Base-by-base conservation (phyloP, 1,140 invertebrate species). In the Harpegnathos saltator region DNA sequence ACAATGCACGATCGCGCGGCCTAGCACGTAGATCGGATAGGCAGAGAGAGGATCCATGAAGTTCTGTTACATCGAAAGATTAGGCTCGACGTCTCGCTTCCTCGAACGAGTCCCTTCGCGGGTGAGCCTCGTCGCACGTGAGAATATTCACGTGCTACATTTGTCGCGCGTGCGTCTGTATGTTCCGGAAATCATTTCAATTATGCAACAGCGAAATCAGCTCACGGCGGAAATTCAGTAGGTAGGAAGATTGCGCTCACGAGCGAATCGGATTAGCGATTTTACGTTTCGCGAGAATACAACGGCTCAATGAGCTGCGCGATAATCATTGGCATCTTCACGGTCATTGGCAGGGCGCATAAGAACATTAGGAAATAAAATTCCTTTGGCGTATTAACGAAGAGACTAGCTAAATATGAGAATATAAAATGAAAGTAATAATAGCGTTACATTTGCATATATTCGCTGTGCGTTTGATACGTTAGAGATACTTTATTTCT, bases 1-100 rank as follows among this genome's bases (percentile, higher is more conserved):
- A 84, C 66, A 84, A 89, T 81, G 65, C 52, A 52, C 61, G 65
- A 61, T n/a, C n/a, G 38, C 29, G 33, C 52, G 56, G 58, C 44
- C 52, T 58, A 62, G 44, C 82, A 85, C 75, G 82, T 87, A 83
- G 14, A 65, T 56, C 29, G 19, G 54, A 81, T 87, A 75, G 75
- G 86, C 85, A 85, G 24, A 17, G 48, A 85, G 24, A 17, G 48
- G 52, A 48, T 56, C 48, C 26, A 75, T 72, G 24, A 71, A 87
- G 71, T 69, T 80, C 50, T 24, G 82, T 33, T 71, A 87, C 63
- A 54, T 44, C 14, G 17, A 14, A 50, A 85, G 78, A 89, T 88
- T 85, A 85, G 73, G 72, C 54, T 17, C 71, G n/a, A 38, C 63
- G 69, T 78, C 29, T 52, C 38, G 38, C 38, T 44, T 87, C 26